Evolutionary conservation across 1,140 invertebrate genomes (phyloP).

Genomic region (Bombus confusus): DNA sequence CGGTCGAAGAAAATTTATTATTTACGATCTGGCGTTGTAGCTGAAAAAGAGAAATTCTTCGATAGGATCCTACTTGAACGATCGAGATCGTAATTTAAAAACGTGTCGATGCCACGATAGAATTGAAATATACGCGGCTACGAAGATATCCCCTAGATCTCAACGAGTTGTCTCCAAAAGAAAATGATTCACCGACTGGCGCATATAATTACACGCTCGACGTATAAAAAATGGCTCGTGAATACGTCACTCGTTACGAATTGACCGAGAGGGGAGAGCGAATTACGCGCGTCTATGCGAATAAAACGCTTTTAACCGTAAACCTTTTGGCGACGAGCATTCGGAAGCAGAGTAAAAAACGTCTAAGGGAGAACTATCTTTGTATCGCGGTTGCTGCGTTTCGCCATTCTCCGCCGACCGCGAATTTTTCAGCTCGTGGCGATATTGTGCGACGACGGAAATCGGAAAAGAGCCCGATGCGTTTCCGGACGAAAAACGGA

Average conservation of each 20-base stretch:
- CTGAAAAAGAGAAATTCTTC: too few relatives aligned
- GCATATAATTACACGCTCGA: not conserved
- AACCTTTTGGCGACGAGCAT: not conserved
- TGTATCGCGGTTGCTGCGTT: not conserved
- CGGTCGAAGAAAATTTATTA: too few relatives aligned
- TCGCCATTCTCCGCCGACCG: not conserved
- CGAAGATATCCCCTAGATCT: fast-evolving
- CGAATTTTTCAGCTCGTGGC: not conserved
- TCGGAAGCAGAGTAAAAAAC: not conserved
- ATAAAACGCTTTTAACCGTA: conserved; percentile 8
- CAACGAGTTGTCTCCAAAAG: too few relatives aligned
- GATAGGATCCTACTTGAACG: too few relatives aligned
- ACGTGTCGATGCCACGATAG: too few relatives aligned
- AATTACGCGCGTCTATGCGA: not conserved
- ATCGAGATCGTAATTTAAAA: too few relatives aligned
- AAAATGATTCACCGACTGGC: too few relatives aligned
- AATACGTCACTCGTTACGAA: conserved; percentile 13
- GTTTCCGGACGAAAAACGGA: conserved; percentile 20
- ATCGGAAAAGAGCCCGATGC: not conserved
- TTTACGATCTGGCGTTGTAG: too few relatives aligned
- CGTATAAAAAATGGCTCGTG: not conserved
- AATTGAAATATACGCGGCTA: too few relatives aligned
- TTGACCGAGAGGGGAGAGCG: not conserved
- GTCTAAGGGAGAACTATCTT: not conserved
- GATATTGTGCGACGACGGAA: not conserved